These are phyloP conservation scores for Lichenostomus cassidix DNA, from an alignment of 2,113 vertebrate genomes.

Conservation along the genomic window DNA sequence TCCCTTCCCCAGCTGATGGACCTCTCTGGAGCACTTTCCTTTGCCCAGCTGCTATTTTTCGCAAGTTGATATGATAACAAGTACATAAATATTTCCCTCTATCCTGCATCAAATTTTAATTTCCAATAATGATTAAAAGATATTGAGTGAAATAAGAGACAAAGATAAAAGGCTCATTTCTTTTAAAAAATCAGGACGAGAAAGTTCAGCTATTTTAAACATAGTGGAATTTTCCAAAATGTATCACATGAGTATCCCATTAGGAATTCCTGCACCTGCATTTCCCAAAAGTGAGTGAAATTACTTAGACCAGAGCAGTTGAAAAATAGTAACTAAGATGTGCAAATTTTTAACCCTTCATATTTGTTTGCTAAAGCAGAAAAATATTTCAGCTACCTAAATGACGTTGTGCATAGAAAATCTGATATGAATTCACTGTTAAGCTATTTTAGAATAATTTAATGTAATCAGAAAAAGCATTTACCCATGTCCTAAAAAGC, in stretches of 20 bases:
- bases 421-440: neutral
- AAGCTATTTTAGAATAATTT: neutral
- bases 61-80: neutral
- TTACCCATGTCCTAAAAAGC: neutral
- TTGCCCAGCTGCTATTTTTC: neutral
- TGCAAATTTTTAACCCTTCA: neutral
- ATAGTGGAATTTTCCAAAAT: neutral
- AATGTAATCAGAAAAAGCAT: neutral
- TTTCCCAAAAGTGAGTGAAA: neutral
- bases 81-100: neutral
- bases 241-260: neutral
- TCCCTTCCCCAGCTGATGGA: neutral
- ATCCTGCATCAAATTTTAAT: neutral
- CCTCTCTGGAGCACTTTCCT: neutral
- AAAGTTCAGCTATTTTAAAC: neutral
- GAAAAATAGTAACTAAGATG: neutral
- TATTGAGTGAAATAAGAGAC: neutral
- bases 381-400: neutral
- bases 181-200: neutral
- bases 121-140: neutral
- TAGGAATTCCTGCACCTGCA: neutral
- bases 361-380: neutral
- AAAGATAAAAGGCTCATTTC: neutral
- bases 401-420: neutral
- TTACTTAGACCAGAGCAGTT: neutral